Conservation (phyloP, 2,888 invertebrate species). For the Tenthredo livida region DNA sequence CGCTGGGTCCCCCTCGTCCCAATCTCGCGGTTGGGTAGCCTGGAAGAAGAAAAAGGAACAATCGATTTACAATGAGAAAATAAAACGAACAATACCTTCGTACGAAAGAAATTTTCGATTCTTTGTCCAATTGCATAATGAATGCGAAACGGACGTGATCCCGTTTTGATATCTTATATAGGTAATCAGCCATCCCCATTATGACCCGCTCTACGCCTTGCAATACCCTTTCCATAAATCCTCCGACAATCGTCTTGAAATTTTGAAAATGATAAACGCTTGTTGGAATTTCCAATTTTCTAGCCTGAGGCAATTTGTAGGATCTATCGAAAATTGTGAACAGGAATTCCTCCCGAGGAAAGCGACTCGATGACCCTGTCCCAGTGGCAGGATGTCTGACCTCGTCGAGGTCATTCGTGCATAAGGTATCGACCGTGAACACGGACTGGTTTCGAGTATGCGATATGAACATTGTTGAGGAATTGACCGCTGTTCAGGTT, state of each 20-base stretch:
- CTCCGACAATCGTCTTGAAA: neutral
- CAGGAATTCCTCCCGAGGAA: neutral
- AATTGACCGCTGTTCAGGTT: neutral
- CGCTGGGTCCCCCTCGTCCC: constrained; percentile 65
- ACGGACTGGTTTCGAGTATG: neutral
- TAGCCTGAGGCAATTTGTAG: neutral
- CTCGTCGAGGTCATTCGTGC: neutral
- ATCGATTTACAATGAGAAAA: neutral
- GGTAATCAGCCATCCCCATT: neutral
- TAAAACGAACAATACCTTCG: neutral
- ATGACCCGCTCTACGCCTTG: neutral
- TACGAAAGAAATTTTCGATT: neutral
- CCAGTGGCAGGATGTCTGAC: constrained; percentile 18
- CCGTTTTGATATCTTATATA: neutral
- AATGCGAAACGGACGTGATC: neutral
- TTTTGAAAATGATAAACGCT: neutral
- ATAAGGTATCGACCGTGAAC: constrained; percentile 13
- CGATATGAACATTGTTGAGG: neutral
- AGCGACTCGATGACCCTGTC: constrained; percentile 38
- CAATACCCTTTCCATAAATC: no score
- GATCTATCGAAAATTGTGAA: neutral
- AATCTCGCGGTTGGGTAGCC: constrained; percentile 61
- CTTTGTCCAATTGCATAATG: neutral
- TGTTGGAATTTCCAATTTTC: neutral
- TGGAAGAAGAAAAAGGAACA: constrained; percentile 58